Base-by-base conservation (phyloP, 2,113 vertebrate species). In the Tympanuchus pallidicinctus region DNA sequence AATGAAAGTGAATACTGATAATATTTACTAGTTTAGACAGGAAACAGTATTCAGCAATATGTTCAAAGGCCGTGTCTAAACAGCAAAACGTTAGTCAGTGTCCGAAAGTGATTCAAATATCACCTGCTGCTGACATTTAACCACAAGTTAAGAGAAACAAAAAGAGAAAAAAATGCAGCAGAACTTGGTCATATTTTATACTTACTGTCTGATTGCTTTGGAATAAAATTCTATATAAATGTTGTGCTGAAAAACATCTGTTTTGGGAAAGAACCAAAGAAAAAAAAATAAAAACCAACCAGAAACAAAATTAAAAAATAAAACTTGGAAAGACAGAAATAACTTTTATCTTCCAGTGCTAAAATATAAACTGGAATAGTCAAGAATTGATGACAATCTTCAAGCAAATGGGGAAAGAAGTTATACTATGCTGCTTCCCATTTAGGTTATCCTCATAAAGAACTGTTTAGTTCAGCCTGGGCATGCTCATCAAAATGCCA, bases 381-480 rank as follows among this genome's bases (percentile, higher is more conserved):
- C 47, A 38, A 34, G 54, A 82, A 6, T 6, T 64, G 28, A 18
- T 52, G 47, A 43, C 10, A 65, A 36, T 76, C 82, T 22, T 7
- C 75, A 79, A 87, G 15, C 1, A 34, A 60, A 36, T 60, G 11
- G 24, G 30, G 11, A 32, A 18, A 72, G 42, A 91, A 83, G 22
- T 57, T 6, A 1, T 36, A 21, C 3, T 14, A 12, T 0, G 1
- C 43, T 57, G 7, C 13, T 89, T 87, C 52, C 59, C 2, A 8
- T 75, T 82, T 82, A 30, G 70, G 75, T n/a, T 87, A n/a, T 64
- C 14, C 10, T 34, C 19, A 60, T 38, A 45, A 80, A 54, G 22
- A 88, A 3, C 13, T 54, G 18, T 11, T 36, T 71, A 56, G 12
- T 42, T 87, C 57, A 79, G 25, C 43, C 32, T 38, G 25, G 13